phyloP scores from a whole-genome alignment of 2,888 invertebrate species.

The Drosophila glabriapex region DNA sequence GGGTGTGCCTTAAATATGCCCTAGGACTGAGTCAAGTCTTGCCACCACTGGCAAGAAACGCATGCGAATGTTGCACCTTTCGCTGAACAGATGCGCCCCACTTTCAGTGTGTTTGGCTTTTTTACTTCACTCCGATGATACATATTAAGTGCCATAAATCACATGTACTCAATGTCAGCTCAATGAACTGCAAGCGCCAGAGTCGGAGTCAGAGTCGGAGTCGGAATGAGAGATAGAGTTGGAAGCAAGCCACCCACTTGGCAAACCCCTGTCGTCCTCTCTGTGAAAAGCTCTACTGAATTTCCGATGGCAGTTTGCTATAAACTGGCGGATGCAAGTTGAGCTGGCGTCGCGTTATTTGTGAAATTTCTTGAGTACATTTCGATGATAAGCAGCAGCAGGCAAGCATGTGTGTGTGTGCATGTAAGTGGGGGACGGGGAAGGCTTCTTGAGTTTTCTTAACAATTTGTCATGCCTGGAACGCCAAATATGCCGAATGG shows the following conservation, averaged over 20 bases:
- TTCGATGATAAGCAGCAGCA: constrained; percentile 74
- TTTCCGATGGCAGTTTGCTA: constrained; percentile 17
- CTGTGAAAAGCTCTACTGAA: constrained; percentile 1
- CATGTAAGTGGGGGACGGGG: background rate
- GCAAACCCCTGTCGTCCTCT: background rate
- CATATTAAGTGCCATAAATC: constrained; percentile 68
- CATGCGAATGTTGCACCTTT: constrained; percentile 36
- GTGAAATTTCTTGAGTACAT: constrained; percentile 78
- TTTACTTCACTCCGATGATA: constrained; percentile 1
- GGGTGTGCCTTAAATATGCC: no score
- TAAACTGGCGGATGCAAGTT: constrained; percentile 55
- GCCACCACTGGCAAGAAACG: background rate
- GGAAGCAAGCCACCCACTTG: constrained; percentile 4
- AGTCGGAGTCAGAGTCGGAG: constrained; percentile 2
- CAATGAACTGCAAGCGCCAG: constrained; percentile 73
- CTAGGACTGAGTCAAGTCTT: background rate
- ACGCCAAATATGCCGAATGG: constrained; percentile 80
- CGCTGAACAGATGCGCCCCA: constrained; percentile 7
- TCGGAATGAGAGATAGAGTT: background rate
- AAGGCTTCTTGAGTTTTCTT: constrained; percentile 67
- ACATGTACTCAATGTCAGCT: constrained; percentile 79
- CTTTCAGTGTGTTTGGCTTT: background rate
- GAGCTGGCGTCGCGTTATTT: constrained; percentile 74
- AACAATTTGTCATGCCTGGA: constrained; percentile 82
- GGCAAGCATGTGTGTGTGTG: constrained; percentile 37